These are phyloP conservation scores for Hyperoplus lanceolatus DNA, from an alignment of 2,797 vertebrate species.

Conservation along the genomic window DNA sequence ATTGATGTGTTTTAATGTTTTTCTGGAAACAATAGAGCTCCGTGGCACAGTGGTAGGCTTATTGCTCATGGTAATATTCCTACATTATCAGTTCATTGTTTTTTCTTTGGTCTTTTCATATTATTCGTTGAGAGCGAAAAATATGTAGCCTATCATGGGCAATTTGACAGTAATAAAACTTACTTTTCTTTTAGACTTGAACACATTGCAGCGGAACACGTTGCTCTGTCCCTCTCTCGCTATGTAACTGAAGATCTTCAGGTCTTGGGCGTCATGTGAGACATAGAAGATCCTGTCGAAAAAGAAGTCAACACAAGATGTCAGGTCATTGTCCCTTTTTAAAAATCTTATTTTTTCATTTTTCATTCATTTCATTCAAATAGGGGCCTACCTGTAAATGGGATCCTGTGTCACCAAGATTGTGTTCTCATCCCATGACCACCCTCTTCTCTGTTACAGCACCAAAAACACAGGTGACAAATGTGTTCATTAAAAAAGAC, in stretches of 20 bases:
- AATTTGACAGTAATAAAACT: background rate
- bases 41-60: background rate
- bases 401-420: slow-evolving; percentile 95
- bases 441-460: slow-evolving; percentile 91
- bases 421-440: slow-evolving; percentile 94
- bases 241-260: slow-evolving; percentile 99
- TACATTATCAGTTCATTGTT: background rate
- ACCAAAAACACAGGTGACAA: slow-evolving; percentile 20
- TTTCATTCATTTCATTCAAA: background rate
- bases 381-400: slow-evolving; percentile 91
- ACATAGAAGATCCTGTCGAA: slow-evolving; percentile 96
- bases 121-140: background rate
- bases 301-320: background rate
- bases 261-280: slow-evolving; percentile 97
- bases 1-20: background rate
- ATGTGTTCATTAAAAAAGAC: background rate
- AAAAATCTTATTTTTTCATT: background rate
- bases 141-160: background rate
- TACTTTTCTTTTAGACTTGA: slow-evolving; percentile 99
- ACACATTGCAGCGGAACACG: slow-evolving; percentile 96
- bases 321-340: background rate
- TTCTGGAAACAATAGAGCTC: background rate
- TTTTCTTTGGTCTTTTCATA: background rate
- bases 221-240: slow-evolving; percentile 96
- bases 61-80: too few species aligned